Evolutionary conservation across 2,797 vertebrate species (phyloP).

Genomic region (Hylomyscus alleni): DNA sequence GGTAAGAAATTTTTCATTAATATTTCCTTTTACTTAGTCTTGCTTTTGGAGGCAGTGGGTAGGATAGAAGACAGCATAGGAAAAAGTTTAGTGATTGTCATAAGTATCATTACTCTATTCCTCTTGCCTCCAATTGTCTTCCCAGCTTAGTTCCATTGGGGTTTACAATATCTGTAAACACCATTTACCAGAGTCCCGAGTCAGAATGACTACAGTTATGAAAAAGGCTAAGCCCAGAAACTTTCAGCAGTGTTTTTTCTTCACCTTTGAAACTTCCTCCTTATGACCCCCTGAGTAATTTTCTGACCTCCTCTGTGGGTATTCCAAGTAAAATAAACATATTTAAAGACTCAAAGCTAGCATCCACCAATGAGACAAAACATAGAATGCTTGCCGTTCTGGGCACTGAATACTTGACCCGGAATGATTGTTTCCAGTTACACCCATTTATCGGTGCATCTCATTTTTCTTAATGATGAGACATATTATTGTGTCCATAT

Average conservation of each 20-base stretch:
- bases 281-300: neutral
- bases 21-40: neutral
- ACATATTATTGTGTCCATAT: neutral
- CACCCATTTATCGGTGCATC: neutral
- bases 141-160: neutral
- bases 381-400: neutral
- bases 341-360: neutral
- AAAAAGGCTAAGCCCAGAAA: neutral
- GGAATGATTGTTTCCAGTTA: neutral
- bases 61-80: neutral
- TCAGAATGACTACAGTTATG: conserved; percentile 12
- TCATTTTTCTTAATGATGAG: neutral
- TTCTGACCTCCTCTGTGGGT: neutral
- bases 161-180: neutral
- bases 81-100: neutral
- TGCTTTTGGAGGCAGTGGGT: neutral
- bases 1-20: conserved; percentile 24
- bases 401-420: neutral
- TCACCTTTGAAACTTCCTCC: neutral
- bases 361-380: neutral
- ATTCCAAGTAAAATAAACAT: neutral
- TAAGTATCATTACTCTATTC: neutral
- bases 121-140: neutral
- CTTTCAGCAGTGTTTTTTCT: neutral
- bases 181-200: neutral